phyloP scores from a whole-genome alignment of 2,888 invertebrate species.

The Spilosoma lubricipeda region DNA sequence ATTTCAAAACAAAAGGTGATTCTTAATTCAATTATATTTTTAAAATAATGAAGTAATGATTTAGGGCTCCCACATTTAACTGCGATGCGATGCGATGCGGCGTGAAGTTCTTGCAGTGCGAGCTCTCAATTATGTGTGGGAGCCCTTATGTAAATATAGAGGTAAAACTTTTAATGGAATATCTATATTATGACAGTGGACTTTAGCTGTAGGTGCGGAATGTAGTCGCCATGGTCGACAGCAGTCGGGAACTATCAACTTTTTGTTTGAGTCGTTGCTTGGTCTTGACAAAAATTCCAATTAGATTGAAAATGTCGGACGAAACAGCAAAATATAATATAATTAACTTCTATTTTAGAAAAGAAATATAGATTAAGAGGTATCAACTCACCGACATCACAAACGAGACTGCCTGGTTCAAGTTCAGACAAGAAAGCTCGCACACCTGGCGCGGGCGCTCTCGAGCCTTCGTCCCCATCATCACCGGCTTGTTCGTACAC shows the following conservation, averaged over 20 bases:
- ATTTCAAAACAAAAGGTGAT: too few species aligned
- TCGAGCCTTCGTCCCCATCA: constrained; percentile 76
- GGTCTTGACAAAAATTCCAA: background rate
- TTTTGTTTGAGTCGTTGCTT: background rate
- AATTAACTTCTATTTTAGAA: background rate
- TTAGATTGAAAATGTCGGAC: too few species aligned
- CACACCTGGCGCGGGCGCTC: constrained; percentile 89
- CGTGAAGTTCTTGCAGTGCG: too few species aligned
- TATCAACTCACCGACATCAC: constrained; percentile 93
- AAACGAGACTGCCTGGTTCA: constrained; percentile 96
- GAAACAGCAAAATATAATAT: background rate
- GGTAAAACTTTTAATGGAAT: background rate
- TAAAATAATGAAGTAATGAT: too few species aligned
- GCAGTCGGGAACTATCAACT: too few species aligned
- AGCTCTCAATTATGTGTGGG: too few species aligned
- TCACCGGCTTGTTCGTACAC: constrained; percentile 97
- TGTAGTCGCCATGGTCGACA: too few species aligned
- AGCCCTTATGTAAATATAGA: background rate
- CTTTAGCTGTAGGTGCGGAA: too few species aligned
- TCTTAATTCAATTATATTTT: too few species aligned
- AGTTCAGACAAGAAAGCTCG: constrained; percentile 94
- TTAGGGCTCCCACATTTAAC: too few species aligned
- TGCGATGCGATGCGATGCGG: too few species aligned
- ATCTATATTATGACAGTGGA: too few species aligned
- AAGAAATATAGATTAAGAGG: background rate